These are phyloP conservation scores for Spialia ferax DNA, from an alignment of 2,888 invertebrate species.

Conservation along the genomic window DNA sequence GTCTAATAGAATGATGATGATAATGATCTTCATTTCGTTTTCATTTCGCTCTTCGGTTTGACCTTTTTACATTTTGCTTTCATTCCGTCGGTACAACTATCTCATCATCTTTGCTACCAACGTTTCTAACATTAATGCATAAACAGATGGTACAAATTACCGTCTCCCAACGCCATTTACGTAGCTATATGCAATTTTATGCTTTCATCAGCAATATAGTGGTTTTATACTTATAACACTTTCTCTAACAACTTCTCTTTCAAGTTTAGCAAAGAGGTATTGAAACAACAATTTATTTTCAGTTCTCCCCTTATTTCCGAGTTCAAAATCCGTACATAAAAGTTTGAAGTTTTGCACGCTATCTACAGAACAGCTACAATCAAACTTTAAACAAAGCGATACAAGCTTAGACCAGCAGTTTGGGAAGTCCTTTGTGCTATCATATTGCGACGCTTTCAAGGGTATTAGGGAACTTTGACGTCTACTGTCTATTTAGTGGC, in stretches of 20 bases:
- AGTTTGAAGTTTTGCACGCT: conserved; percentile 36
- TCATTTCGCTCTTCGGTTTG: no score
- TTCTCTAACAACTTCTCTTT: conserved; percentile 25
- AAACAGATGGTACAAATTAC: conserved; percentile 9
- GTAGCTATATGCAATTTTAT: conserved; percentile 20
- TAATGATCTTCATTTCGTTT: no score
- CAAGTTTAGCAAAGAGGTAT: conserved; percentile 39
- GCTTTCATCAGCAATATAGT: conserved; percentile 25
- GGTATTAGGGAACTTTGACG: conserved; percentile 72
- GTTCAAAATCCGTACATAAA: conserved; percentile 39
- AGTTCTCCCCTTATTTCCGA: conserved; percentile 34
- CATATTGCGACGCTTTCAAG: conserved; percentile 60
- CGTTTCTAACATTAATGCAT: no score
- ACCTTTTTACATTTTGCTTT: no score
- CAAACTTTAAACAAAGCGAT: conserved; percentile 66
- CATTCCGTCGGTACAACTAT: no score
- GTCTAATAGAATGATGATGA: no score
- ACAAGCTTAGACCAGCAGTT: conserved; percentile 49
- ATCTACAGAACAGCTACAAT: conserved; percentile 49
- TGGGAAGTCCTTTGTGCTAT: conserved; percentile 56
- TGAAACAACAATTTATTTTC: conserved; percentile 40
- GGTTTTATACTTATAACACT: conserved; percentile 15
- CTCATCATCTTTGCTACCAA: no score
- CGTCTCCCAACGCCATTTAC: conserved; percentile 18
- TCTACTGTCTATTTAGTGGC: conserved; percentile 42